These are phyloP conservation scores for Jaculus jaculus DNA, from an alignment of 2,113 vertebrate species.

Conservation along the genomic window DNA sequence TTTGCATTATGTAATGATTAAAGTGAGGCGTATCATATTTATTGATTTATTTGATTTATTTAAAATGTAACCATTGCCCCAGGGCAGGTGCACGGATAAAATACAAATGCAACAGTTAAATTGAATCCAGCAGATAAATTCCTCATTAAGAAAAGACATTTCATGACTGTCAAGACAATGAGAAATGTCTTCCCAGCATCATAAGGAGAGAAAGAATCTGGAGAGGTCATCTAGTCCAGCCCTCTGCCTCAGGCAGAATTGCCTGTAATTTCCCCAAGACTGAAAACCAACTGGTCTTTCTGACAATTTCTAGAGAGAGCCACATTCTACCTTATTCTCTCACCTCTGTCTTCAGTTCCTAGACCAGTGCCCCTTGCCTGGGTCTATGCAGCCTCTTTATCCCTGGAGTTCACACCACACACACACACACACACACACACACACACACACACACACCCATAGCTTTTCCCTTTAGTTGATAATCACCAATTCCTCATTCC, in stretches of 20 bases:
- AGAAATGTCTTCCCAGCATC: conserved; percentile 66
- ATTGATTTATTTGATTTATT: conserved; percentile 83
- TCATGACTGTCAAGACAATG: conserved; percentile 70
- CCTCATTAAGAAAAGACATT: conserved; percentile 78
- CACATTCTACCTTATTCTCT: background rate
- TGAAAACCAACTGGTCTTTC: conserved; percentile 6
- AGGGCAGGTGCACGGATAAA: conserved; percentile 76
- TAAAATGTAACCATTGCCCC: conserved; percentile 81
- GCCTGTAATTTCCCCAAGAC: conserved; percentile 40
- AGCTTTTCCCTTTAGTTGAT: background rate
- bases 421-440: too few species aligned
- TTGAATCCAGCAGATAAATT: conserved; percentile 78
- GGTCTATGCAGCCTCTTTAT: background rate
- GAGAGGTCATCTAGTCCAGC: conserved; percentile 69
- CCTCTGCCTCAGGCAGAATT: conserved; percentile 59
- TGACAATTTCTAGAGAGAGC: background rate
- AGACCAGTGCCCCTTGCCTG: background rate
- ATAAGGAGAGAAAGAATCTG: conserved; percentile 52
- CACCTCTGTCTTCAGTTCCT: background rate
- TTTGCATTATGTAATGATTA: conserved; percentile 83
- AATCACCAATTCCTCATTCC: background rate
- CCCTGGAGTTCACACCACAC: background rate
- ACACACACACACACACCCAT: too few species aligned
- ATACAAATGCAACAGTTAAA: conserved; percentile 79
- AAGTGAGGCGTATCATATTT: conserved; percentile 79